A percentile compares a stretch with the other conserved stretches of the same genome.
These are phyloP conservation scores for Chiroxiphia lanceolata DNA, from an alignment of 2,797 vertebrate genomes.

Conservation along the genomic window DNA sequence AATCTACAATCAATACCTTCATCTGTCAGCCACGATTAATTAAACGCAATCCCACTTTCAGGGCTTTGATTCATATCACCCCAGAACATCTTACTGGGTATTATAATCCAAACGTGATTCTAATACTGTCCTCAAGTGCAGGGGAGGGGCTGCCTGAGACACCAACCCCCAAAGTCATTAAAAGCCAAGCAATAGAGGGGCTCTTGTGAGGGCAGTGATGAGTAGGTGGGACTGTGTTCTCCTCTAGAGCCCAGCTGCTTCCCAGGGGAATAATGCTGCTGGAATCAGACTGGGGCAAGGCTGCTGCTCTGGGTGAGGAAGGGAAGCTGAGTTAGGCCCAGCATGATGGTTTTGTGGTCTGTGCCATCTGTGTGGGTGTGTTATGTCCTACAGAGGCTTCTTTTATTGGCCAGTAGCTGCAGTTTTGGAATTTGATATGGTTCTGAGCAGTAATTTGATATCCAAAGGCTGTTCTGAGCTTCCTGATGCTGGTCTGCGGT, in stretches of 20 bases:
- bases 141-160: conserved; percentile 6
- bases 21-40: conserved; percentile 60
- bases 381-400: background rate
- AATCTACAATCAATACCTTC: conserved; percentile 32
- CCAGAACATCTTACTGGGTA: conserved; percentile 16
- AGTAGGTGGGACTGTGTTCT: background rate
- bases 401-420: background rate
- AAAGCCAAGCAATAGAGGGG: background rate
- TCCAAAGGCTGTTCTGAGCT: background rate
- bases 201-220: background rate
- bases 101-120: conserved; percentile 27
- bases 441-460: background rate
- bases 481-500: background rate
- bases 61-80: conserved; percentile 62
- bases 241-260: background rate
- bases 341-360: background rate
- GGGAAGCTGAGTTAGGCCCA: background rate
- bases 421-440: background rate
- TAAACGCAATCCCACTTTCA: conserved; percentile 26
- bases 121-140: conserved; percentile 42
- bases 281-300: background rate
- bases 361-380: background rate
- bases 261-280: background rate
- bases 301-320: background rate
- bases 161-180: conserved; percentile 5